phyloP scores from a whole-genome alignment of 2,888 invertebrate species.

The Platycheirus rosarum region DNA sequence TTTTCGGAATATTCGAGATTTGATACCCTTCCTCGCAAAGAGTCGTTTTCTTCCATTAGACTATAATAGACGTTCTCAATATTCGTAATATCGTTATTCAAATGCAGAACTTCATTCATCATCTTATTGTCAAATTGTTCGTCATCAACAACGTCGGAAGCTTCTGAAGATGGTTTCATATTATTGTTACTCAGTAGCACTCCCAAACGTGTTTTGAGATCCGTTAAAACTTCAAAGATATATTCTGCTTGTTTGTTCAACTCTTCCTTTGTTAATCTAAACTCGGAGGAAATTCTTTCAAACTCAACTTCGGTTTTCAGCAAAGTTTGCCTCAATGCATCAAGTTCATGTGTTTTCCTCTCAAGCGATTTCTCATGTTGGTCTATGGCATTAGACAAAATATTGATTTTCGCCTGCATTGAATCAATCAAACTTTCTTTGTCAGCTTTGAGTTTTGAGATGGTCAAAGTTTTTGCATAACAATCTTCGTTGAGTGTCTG shows the following conservation, averaged over 20 bases:
- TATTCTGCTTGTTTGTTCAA: constrained; percentile 7
- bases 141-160: not conserved
- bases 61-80: constrained; percentile 75
- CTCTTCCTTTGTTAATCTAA: not conserved
- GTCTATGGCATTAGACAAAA: not conserved
- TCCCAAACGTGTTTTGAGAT: constrained; percentile 1
- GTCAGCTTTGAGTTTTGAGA: constrained; percentile 22
- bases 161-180: not conserved
- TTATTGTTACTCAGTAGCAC: not conserved
- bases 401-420: constrained; percentile 19
- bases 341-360: not conserved
- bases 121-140: constrained; percentile 23
- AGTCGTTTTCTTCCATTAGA: constrained; percentile 65
- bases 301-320: constrained; percentile 1
- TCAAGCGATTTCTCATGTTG: constrained; percentile 15
- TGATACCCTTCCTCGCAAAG: constrained; percentile 54
- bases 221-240: not conserved
- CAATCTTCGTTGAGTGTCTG: constrained; percentile 7
- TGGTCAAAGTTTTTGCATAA: not conserved
- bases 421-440: constrained; percentile 18
- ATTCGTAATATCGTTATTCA: constrained; percentile 72
- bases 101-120: constrained; percentile 69
- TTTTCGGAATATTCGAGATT: constrained; percentile 31
- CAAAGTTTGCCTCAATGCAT: not conserved
- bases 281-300: not conserved